Conservation (phyloP, 2,888 invertebrate species). For the Agrochola lychnidis region DNA sequence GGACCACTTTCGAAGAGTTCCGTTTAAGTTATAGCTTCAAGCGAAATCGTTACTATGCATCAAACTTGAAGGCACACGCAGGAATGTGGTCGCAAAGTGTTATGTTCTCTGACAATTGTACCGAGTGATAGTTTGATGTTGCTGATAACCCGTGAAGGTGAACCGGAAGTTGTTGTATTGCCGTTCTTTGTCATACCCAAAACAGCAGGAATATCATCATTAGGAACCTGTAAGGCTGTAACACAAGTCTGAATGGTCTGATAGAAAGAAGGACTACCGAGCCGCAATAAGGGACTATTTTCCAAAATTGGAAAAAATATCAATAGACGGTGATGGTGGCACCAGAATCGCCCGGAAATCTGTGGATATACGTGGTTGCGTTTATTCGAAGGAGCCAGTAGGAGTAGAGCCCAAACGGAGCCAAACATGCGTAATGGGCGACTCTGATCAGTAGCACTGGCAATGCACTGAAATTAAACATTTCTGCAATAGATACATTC, state of each 20-base stretch:
- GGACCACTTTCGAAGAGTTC: conserved; percentile 51
- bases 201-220: background rate
- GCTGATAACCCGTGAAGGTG: conserved; percentile 33
- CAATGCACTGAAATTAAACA: conserved; percentile 6
- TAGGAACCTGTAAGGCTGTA: background rate
- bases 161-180: conserved; percentile 12
- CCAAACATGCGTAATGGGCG: background rate
- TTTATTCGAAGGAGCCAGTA: background rate
- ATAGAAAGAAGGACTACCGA: background rate
- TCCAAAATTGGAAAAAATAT: background rate
- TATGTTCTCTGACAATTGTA: conserved; percentile 49
- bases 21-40: conserved; percentile 52
- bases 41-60: conserved; percentile 56
- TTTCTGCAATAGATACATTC: background rate
- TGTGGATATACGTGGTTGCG: no score
- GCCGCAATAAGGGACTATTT: background rate
- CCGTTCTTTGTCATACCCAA: background rate
- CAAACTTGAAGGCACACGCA: conserved; percentile 54
- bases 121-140: conserved; percentile 41
- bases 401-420: background rate
- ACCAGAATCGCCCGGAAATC: background rate
- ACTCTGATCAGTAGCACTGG: background rate
- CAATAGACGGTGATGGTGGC: background rate
- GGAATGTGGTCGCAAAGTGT: conserved; percentile 53
- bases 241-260: background rate